Evolutionary conservation across 2,113 vertebrate genomes (phyloP).

Genomic region (Plecturocebus donacophilus): DNA sequence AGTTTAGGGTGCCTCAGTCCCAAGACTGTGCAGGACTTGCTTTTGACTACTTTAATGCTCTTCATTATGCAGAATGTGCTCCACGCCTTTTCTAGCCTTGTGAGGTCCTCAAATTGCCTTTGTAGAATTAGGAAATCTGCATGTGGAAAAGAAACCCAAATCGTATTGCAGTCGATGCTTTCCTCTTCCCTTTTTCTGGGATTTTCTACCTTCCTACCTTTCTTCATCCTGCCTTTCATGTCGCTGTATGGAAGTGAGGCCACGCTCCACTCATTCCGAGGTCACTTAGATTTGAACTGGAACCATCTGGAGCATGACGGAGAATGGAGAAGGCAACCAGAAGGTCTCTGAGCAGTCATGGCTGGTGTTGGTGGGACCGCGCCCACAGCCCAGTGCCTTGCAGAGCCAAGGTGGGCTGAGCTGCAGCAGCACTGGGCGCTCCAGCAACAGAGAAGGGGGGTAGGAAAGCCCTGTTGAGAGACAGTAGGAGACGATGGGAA

Average conservation of each 20-base stretch:
- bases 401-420: neutral
- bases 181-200: neutral
- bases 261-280: neutral
- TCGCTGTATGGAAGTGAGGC: neutral
- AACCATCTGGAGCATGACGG: neutral
- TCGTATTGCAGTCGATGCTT: neutral
- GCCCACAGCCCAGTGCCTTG: neutral
- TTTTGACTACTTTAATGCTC: neutral
- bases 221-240: neutral
- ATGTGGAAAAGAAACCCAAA: accelerated
- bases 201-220: neutral
- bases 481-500: neutral
- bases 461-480: neutral
- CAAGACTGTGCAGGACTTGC: accelerated
- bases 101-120: neutral
- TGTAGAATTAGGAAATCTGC: neutral
- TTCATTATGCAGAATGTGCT: neutral
- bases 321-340: neutral
- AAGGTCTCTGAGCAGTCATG: neutral
- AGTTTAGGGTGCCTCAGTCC: accelerated
- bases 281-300: neutral
- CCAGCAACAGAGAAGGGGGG: neutral
- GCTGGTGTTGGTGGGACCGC: accelerated
- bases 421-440: too few species aligned
- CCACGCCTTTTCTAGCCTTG: neutral